Evolutionary conservation across 2,113 vertebrate species (phyloP).

Genomic region (Monopterus albus): DNA sequence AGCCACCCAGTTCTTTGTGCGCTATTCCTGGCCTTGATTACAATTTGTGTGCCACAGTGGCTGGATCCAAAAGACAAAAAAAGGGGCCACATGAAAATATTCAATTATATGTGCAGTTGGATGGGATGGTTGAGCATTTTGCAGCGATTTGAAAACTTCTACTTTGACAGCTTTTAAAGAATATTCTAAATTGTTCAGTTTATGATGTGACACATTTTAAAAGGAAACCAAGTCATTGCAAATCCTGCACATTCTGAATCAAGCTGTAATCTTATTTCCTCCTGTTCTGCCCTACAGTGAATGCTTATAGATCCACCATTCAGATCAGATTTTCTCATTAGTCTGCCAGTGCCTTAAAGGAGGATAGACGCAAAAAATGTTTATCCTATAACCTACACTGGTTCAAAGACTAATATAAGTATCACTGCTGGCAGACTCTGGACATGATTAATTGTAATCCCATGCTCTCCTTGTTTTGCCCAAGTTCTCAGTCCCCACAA

Average conservation of each 20-base stretch:
- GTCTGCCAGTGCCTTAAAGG: constrained; percentile 37
- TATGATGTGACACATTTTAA: neutral
- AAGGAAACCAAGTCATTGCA: neutral
- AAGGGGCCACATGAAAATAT: constrained; percentile 55
- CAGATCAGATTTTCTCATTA: constrained; percentile 66
- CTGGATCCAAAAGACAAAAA: constrained; percentile 32
- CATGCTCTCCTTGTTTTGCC: constrained; percentile 30
- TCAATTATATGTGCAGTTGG: constrained; percentile 49
- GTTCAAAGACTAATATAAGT: constrained; percentile 45
- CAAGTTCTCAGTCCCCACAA: constrained; percentile 35
- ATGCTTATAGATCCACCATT: constrained; percentile 57
- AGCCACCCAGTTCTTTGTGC: constrained; percentile 53
- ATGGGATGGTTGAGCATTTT: constrained; percentile 1
- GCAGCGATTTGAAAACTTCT: constrained; percentile 14
- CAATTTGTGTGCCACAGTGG: constrained; percentile 60
- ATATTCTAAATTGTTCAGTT: constrained; percentile 2
- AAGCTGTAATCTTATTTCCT: constrained; percentile 30
- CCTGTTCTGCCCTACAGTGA: constrained; percentile 35
- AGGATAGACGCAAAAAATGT: constrained; percentile 44
- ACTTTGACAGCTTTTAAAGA: constrained; percentile 7
- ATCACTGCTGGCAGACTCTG: constrained; percentile 45
- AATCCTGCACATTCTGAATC: constrained; percentile 1
- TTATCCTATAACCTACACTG: constrained; percentile 24
- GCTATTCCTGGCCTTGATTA: constrained; percentile 64
- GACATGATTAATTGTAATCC: constrained; percentile 66